Evolutionary conservation across 92 coral and sea anemone species (phyloP).

Genomic region (Porites rus): DNA sequence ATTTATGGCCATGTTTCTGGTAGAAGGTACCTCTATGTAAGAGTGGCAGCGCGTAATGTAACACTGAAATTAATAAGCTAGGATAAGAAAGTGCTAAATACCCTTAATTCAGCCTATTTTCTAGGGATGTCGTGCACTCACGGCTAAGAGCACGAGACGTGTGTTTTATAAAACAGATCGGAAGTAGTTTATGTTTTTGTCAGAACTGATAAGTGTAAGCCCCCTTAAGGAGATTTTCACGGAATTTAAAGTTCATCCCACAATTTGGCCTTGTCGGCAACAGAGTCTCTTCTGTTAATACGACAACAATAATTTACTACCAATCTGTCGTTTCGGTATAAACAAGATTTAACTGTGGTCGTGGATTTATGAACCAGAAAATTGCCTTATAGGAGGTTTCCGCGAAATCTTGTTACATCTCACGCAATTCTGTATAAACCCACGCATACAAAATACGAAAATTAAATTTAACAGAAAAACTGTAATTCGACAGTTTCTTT

Average conservation of each 20-base stretch:
- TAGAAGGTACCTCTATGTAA: neutral
- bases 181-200: neutral
- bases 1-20: neutral
- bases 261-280: constrained; percentile 4
- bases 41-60: neutral
- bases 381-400: neutral
- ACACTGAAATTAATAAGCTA: neutral
- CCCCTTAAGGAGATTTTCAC: neutral
- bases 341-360: neutral
- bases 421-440: neutral
- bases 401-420: neutral
- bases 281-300: neutral
- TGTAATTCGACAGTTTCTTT: neutral
- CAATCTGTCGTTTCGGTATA: constrained; percentile 6
- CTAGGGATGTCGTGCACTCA: neutral
- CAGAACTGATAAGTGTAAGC: constrained; percentile 13
- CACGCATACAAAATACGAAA: neutral
- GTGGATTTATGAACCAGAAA: neutral
- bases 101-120: neutral
- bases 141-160: neutral
- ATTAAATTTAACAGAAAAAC: neutral
- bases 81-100: neutral
- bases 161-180: neutral
- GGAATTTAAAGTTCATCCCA: neutral
- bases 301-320: neutral